Evolutionary conservation across 2,888 invertebrate genomes (phyloP).

Genomic region (Ptilodon capucinus): DNA sequence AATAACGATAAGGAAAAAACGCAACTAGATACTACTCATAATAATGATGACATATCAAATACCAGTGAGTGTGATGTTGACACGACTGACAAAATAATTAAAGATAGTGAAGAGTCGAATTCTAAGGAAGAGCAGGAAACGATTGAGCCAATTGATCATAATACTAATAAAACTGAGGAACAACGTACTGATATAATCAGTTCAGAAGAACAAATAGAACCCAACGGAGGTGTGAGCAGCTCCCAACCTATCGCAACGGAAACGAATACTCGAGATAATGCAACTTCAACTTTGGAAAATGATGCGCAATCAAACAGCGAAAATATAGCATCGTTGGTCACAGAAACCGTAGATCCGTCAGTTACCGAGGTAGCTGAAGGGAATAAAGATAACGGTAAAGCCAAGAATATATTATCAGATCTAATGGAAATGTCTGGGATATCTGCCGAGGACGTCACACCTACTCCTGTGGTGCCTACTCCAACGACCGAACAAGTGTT

Average conservation of each 20-base stretch:
- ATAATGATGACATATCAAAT: neutral
- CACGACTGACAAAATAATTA: neutral
- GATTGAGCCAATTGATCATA: neutral
- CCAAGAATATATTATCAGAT: conserved; percentile 67
- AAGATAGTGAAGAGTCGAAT: neutral
- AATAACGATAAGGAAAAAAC: neutral
- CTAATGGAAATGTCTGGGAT: conserved; percentile 79
- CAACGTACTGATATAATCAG: neutral
- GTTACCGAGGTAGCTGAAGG: conserved; percentile 6
- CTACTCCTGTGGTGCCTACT: conserved; percentile 10
- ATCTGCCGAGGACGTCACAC: conserved; percentile 54
- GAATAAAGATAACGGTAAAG: conserved; percentile 16
- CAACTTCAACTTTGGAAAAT: neutral
- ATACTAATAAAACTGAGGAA: neutral
- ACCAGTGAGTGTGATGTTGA: neutral
- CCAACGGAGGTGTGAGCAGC: conserved; percentile 13
- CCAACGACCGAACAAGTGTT: no score
- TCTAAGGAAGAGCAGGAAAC: neutral
- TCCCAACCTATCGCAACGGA: conserved; percentile 2
- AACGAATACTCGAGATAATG: neutral
- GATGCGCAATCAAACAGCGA: neutral
- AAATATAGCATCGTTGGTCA: neutral
- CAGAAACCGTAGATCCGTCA: neutral
- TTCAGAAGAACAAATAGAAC: conserved; percentile 9
- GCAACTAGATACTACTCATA: neutral